Conservation (phyloP, 1,140 invertebrate species). For the Drosophila watanabei region DNA sequence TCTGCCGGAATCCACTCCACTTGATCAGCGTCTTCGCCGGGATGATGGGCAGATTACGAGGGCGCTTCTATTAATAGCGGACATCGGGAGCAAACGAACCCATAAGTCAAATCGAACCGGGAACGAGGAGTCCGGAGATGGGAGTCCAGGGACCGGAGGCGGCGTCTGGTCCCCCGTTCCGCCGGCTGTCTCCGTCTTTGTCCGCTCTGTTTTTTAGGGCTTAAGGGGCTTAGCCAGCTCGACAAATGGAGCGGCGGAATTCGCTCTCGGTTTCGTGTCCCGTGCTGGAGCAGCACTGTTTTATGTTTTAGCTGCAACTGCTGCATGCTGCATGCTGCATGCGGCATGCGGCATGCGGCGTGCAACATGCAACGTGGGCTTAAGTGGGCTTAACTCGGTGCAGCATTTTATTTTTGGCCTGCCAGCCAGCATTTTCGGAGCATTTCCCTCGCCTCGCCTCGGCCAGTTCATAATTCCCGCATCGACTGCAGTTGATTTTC, state of each 20-base stretch:
- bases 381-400: constrained; percentile 79
- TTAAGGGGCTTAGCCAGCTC: constrained; percentile 78
- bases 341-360: constrained; percentile 51
- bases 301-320: constrained; percentile 63
- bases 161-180: constrained; percentile 25
- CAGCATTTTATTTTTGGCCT: constrained; percentile 48
- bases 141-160: constrained; percentile 22
- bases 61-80: constrained; percentile 73
- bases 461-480: constrained; percentile 18
- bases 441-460: constrained; percentile 2
- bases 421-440: neutral
- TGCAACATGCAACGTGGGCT: constrained; percentile 75
- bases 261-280: constrained; percentile 37
- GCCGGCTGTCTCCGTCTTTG: constrained; percentile 34
- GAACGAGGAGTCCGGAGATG: constrained; percentile 19
- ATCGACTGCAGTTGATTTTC: constrained; percentile 14
- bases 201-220: constrained; percentile 79
- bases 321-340: constrained; percentile 9
- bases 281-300: constrained; percentile 71
- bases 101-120: constrained; percentile 83
- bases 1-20: constrained; percentile 49
- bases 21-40: constrained; percentile 48
- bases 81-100: constrained; percentile 80
- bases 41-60: constrained; percentile 55
- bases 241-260: constrained; percentile 67